Evolutionary conservation across 2,888 invertebrate genomes (phyloP).

Genomic region (Lingula anatina): DNA sequence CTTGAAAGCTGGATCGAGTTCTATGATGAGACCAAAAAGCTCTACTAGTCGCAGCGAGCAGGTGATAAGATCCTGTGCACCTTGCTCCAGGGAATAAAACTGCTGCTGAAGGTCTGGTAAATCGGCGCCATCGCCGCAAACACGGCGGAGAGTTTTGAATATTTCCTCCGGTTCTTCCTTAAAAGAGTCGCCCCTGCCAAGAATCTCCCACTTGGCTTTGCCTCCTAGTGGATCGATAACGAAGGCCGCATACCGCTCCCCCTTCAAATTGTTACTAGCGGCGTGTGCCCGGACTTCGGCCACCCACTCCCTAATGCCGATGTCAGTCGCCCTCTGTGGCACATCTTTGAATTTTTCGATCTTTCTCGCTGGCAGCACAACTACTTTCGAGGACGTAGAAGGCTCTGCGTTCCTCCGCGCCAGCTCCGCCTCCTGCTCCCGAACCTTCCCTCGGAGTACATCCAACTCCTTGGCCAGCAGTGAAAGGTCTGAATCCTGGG

Average conservation of each 20-base stretch:
- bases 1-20: slow-evolving; percentile 1
- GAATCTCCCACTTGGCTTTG: slow-evolving; percentile 1
- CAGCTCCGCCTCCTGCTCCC: too few relatives aligned
- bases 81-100: neutral
- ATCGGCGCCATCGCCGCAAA: slow-evolving; percentile 2
- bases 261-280: neutral
- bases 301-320: neutral
- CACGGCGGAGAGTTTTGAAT: neutral
- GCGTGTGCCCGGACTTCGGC: neutral
- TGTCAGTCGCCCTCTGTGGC: neutral
- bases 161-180: slow-evolving; percentile 2
- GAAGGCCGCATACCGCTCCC: neutral
- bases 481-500: too few relatives aligned
- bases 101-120: neutral
- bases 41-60: neutral
- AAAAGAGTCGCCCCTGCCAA: neutral
- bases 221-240: neutral
- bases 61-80: neutral
- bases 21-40: neutral
- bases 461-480: too few relatives aligned
- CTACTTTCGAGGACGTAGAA: too few relatives aligned
- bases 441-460: too few relatives aligned
- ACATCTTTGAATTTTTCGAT: neutral
- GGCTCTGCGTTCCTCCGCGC: too few relatives aligned
- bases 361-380: too few relatives aligned